These are phyloP conservation scores for Pentalonia nigronervosa DNA, from an alignment of 1,140 invertebrate species.

Conservation along the genomic window DNA sequence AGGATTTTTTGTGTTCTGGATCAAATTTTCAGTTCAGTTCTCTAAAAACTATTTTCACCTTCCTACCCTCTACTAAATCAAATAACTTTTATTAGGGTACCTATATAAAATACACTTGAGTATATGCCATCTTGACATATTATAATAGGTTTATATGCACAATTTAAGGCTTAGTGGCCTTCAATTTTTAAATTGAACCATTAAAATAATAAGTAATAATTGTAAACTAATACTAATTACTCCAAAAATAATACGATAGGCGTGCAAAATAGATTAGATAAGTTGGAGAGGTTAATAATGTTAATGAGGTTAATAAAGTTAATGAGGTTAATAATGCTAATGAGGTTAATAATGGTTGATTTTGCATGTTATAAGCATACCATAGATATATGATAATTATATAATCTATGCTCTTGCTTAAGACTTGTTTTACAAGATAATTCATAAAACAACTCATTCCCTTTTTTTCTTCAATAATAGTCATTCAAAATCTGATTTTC, in stretches of 20 bases:
- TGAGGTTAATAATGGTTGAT: not conserved
- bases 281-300: not conserved
- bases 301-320: not conserved
- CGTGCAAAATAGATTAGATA: not conserved
- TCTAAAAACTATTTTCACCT: no score
- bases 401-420: no score
- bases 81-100: not conserved
- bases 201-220: not conserved
- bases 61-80: no score
- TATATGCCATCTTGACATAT: not conserved
- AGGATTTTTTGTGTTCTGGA: no score
- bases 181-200: not conserved
- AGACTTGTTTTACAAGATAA: no score
- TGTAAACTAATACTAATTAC: not conserved
- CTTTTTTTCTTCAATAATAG: no score
- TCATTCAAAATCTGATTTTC: no score
- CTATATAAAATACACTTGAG: not conserved
- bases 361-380: no score
- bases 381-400: no score
- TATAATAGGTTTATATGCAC: not conserved
- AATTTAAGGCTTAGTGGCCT: not conserved
- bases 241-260: not conserved
- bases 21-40: no score
- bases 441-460: no score
- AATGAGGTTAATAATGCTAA: not conserved